Base-by-base conservation (phyloP, 64 coral and sea anemone species). In the Montipora foliosa region DNA sequence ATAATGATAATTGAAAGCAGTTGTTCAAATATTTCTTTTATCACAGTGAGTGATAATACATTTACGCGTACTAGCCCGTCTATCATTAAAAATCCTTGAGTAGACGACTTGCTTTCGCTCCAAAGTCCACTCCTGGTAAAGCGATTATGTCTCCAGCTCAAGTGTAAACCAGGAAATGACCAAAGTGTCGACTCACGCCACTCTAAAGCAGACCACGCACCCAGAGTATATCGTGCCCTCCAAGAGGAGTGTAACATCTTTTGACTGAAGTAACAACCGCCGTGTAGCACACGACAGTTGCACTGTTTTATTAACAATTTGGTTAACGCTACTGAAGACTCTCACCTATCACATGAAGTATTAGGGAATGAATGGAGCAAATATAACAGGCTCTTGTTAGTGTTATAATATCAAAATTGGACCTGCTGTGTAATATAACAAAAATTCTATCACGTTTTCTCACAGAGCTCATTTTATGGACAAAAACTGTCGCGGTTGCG, bases 381-480 rank as follows among this genome's bases (percentile, higher is more conserved):
- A 84, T 84, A 84, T 60, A 60, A 19, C 48, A 67, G 60, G 46
- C 14, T 12, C 55, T 84, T 13, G 12, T 84, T 84, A 17, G 81
- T 49, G 60, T 20, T 47, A 37, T 44, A 13, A 84, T 84, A 84
- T 84, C 81, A 25, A 68, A 61, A 14, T 84, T 84, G 22, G 81
- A 84, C 29, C 6, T 67, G 25, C 59, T 47, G 25, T 46, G 14
- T 67, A 67, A 84, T 84, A 84, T 59, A 47, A 67, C 6, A 84
- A 0, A 47, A 59, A 84, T 84, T 84, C 37, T 67, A 7, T 84
- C 81, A 84, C 81, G 81, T 83, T 82, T 83, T 46, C 9, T 2
- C 6, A 14, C 37, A 45, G 8, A 46, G 3, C 10, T 10, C 37
- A 57, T 44, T 64, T 64, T 10, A 55, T 55, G 52, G 37, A 37